phyloP scores from a whole-genome alignment of 2,797 vertebrate species.

The Labroides dimidiatus region DNA sequence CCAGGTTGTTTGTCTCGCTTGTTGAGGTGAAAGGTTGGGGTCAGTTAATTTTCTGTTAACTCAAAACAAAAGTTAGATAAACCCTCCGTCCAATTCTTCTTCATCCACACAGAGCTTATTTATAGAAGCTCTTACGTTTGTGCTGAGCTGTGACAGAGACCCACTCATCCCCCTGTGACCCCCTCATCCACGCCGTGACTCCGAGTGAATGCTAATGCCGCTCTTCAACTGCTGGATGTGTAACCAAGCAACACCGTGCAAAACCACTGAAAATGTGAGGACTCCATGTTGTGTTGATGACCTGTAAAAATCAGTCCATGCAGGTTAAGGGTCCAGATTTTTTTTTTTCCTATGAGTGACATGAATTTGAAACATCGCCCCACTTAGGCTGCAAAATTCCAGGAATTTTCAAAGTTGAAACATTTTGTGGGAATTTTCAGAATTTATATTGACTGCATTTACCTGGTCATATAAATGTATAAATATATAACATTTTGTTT shows the following conservation, averaged over 20 bases:
- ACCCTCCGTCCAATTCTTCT: background rate
- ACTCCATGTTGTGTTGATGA: background rate
- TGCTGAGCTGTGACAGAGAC: too few relatives aligned
- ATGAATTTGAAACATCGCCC: background rate
- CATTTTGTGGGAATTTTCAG: too few relatives aligned
- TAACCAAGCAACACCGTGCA: background rate
- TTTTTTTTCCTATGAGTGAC: background rate
- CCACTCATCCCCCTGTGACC: too few relatives aligned
- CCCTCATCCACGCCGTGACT: background rate
- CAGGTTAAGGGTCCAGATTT: background rate
- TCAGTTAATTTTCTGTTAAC: slow-evolving; percentile 13
- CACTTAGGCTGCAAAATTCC: too few relatives aligned
- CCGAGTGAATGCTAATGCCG: background rate
- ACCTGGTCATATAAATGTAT: too few relatives aligned
- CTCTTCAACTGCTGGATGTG: background rate
- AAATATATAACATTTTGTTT: too few relatives aligned
- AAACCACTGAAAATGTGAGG: background rate
- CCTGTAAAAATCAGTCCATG: background rate
- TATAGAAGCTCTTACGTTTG: too few relatives aligned
- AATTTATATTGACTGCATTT: too few relatives aligned
- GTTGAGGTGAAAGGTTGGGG: slow-evolving; percentile 11
- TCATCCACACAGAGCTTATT: too few relatives aligned
- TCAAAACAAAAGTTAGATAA: slow-evolving; percentile 1
- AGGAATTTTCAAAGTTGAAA: too few relatives aligned
- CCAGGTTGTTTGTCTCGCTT: background rate